Base-by-base conservation (phyloP, 2,113 vertebrate genomes). In the Puntigrus tetrazona region DNA sequence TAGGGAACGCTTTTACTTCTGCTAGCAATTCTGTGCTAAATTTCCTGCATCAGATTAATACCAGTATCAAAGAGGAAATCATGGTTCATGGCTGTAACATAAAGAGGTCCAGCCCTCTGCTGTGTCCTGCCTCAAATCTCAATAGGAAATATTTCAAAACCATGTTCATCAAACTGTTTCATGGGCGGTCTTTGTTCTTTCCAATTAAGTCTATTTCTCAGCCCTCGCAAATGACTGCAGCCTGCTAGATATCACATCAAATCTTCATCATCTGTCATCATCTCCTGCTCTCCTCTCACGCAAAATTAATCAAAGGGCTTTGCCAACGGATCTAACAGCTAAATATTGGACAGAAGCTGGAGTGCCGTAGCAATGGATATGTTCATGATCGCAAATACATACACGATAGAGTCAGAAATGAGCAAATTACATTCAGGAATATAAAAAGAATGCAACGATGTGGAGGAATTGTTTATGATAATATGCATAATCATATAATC, bases 191-290 rank as follows among this genome's bases (percentile, higher is more conserved):
- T 20, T 67, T 34, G 16, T 67, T 34, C 29, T 7, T 16, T 34
- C 29, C 63, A 20, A 67, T 67, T 34, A 34, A 18, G 14, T 18
- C 63, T 34, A 18, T 65, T 65, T 65, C 25, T 18, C 61, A 65
- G 29, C 61, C 61, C 29, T 67, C 16, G 16, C 29, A 67, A 59
- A 34, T 34, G 63, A 67, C 16, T 20, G 29, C 29, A 67, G 29
- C 63, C 63, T 34, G 63, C 63, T 67, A 67, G 29, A 67, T 67
- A 67, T 67, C 63, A 67, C 63, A 67, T 67, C 29, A 67, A 34
- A 67, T 67, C 63, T 67, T 67, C 63, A 20, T 67, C 29, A 34
- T 67, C 63, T 34, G 29, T 4, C 63, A 65, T 65, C 16, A 34
- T 34, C 63, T 67, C 29, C 63, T 34, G 14, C 2, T 65, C 63